Evolutionary conservation across 1,140 invertebrate species (phyloP), one percentile per base, ranked within the genome.

Genomic region (Drosophila yakuba): DNA sequence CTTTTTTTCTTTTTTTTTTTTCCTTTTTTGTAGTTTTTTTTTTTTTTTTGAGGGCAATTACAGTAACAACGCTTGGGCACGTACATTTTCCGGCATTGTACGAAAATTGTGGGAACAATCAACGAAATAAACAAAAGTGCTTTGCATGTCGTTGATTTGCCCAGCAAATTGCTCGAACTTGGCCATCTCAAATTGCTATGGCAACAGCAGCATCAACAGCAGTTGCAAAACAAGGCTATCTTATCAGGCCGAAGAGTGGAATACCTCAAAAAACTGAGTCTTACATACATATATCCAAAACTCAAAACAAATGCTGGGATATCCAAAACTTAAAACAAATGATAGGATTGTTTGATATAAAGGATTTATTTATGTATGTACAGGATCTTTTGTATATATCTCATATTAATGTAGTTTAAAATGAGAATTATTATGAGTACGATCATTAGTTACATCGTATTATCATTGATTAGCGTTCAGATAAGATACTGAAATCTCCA

Each of bases 91-190:
- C 83, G 74, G 83, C 84, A 89, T 77, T 83, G 82, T 88, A 88
- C 82, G 71, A 86, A 86, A 86, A 86, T 86, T 86, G 83, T 86
- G 84, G 84, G 83, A 86, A 86, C 84, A 86, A 86, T 86, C 83
- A 86, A 88, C 79, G 76, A 86, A 88, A 86, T 80, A 74, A 83
- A 54, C 72, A 72, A 86, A 83, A 83, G 79, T 73, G 84, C 84
- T 86, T 86, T 86, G 83, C 83, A 86, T 86, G 80, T 68, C 74
- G 78, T 63, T 80, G 59, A 78, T 72, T 78, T 78, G 76, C 52
- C 73, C 44, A 48, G 73, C 73, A 76, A 76, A 77, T 77, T 77
- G 74, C 56, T 35, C n/a, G 44, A 41, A 51, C 67, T 73, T 73
- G 64, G 69, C 67, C 48, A 61, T 61, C 73, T 67, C 41, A 76